Conservation (phyloP, 37 sponge, comb jelly and placozoan genomes). For the Lycopodina hypogea region DNA sequence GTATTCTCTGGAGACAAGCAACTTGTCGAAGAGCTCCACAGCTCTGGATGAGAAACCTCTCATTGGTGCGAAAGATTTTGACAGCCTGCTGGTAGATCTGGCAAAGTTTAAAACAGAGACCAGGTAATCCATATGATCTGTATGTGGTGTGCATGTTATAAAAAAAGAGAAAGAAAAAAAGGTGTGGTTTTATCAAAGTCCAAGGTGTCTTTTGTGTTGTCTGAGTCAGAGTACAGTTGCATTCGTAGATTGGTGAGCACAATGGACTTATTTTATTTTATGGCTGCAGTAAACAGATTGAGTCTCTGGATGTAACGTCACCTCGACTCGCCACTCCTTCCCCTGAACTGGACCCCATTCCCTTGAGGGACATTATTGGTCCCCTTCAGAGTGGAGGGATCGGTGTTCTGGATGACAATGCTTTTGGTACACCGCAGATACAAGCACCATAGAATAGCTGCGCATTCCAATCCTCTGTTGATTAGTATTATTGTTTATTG, state of each 20-base stretch:
- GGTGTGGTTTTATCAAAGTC: too few species aligned
- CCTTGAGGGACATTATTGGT: constrained; percentile 14
- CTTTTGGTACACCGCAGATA: too few species aligned
- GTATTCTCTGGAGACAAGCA: not conserved
- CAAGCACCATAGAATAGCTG: too few species aligned
- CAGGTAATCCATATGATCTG: not conserved
- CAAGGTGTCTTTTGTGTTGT: too few species aligned
- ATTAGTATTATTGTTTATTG: too few species aligned
- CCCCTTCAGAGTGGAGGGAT: constrained; percentile 6
- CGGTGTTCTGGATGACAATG: not conserved
- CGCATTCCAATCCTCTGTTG: too few species aligned
- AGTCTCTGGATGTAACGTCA: not conserved
- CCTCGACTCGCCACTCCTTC: not conserved
- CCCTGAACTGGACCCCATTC: constrained; percentile 7
- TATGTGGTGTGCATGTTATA: too few species aligned
- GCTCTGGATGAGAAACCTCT: constrained; percentile 6
- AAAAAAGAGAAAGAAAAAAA: too few species aligned
- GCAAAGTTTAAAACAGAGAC: constrained; percentile 16
- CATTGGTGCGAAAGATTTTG: constrained; percentile 22
- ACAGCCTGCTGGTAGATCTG: constrained; percentile 24
- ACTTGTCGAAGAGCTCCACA: constrained; percentile 21
- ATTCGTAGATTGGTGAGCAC: too few species aligned
- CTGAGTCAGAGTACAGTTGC: too few species aligned
- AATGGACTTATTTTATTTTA: not conserved
- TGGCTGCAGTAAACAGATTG: not conserved